Base-by-base conservation (phyloP, 2,888 invertebrate species). In the Volucella inanis region DNA sequence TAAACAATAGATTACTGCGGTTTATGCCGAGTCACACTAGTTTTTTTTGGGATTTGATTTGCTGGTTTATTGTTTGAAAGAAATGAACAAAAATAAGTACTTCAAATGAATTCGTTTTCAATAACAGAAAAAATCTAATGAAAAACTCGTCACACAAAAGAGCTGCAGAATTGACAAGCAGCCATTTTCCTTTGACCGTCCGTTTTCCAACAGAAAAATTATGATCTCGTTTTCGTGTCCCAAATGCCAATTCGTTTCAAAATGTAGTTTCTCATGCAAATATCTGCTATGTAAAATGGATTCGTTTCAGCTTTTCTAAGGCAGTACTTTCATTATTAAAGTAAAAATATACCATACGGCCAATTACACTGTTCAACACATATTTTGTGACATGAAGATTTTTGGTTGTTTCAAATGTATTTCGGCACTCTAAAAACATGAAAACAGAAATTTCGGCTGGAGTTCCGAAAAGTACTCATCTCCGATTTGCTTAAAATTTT, bases 101-200 rank as follows among this genome's bases (percentile, higher is more conserved):
- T 85, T 85, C 72, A 81, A 85, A 83, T 67, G 65, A 80, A 85
- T 57, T 77, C 72, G 74, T 75, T 81, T 72, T 74, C 81, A 81
- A 72, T 71, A 85, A 85, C 85, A 85, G 67, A 85, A 85, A 85
- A 85, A 57, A 77, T 85, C 64, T 71, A 77, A 81, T 81, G 68
- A 72, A 81, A 84, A 85, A 76, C 76, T 81, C 68, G 76, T 85
- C 81, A 85, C 71, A 81, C 76, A 85, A 85, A 77, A 81, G 80
- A 77, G 76, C 85, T 85, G 80, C 79, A 54, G 71, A 80, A 79
- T 72, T 85, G 80, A 76, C 84, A 76, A 76, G 80, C 71, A 80
- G 84, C 84, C 79, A 75, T 71, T 74, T 83, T 84, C 49, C 50
- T 52, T 71, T 49, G 45, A 65, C 70, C 39, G 54, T 83, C 38